Evolutionary conservation across 2,113 vertebrate species (phyloP), one percentile per base, ranked within the genome.

Genomic region (Sander vitreus): DNA sequence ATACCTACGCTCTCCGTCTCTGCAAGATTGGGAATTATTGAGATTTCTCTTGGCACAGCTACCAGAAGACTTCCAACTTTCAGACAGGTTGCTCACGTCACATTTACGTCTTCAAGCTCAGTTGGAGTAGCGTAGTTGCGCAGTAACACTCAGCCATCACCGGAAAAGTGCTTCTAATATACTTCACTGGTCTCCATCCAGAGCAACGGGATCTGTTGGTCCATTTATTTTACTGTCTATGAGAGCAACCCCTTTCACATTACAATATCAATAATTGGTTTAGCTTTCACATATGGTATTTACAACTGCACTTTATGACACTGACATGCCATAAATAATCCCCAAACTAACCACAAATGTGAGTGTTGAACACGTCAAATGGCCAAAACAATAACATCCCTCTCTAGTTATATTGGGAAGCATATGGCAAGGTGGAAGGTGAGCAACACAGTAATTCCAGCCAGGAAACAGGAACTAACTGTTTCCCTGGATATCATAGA

Each of bases 401-500:
- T 33, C 30, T 87, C 76, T 43, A 59, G 65, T 81, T 85, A 78
- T 63, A 87, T 21, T 39, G 54, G 54, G n/a, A 73, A 75, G 67
- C 88, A 87, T 78, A 85, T 81, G 86, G 78, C 13, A 73, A 88
- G 75, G 53, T 80, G 71, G 74, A 70, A 59, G 62, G 39, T 43
- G 71, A 80, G 80, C 39, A 51, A 66, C 60, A 75, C 55, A 80
- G 54, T 27, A 76, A 81, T 78, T 48, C 73, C 68, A 65, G 57
- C 33, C 73, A 69, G 81, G 55, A 79, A 84, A 74, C 43, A 18
- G 18, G 58, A 48, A 2, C 45, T 36, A 36, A 30, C 60, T 0
- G 85, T 91, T 84, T 89, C 86, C 89, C 36, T 83, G 81, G 76
- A 86, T 78, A 73, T 89, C 73, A 73, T 27, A 64, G 10, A 66